Evolutionary conservation across 1,140 invertebrate genomes (phyloP).

Genomic region (Drosophila kepulauana): DNA sequence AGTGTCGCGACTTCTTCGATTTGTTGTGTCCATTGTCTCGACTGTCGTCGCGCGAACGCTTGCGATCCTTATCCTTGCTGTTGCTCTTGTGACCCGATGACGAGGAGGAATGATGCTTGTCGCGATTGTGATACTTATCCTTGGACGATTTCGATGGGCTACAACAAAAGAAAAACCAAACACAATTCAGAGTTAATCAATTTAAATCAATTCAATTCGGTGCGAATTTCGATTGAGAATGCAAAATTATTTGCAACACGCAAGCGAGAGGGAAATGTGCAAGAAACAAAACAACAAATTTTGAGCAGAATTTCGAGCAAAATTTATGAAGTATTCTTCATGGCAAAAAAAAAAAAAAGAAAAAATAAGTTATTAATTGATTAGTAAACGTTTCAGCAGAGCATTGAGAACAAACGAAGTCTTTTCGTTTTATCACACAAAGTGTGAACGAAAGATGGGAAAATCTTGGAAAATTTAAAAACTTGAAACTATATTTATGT

Average conservation of each 20-base stretch:
- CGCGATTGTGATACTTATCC: slow-evolving; percentile 83
- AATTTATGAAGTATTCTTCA: slow-evolving; percentile 46
- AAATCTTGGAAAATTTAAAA: no score
- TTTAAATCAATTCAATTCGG: background rate
- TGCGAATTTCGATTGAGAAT: slow-evolving; percentile 3
- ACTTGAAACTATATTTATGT: no score
- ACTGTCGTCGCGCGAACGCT: slow-evolving; percentile 91
- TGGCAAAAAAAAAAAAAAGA: background rate
- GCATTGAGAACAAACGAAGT: background rate
- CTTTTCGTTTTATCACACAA: no score
- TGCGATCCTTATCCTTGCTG: slow-evolving; percentile 85
- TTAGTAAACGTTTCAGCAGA: background rate
- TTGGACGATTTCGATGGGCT: slow-evolving; percentile 79
- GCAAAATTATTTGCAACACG: slow-evolving; percentile 33
- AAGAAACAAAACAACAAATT: slow-evolving; percentile 5
- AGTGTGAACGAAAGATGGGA: no score
- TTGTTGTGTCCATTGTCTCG: slow-evolving; percentile 88
- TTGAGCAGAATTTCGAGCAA: slow-evolving; percentile 37
- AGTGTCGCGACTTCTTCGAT: slow-evolving; percentile 89
- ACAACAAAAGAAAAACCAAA: slow-evolving; percentile 28
- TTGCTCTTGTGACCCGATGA: slow-evolving; percentile 74
- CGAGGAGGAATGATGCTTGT: slow-evolving; percentile 83
- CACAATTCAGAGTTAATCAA: background rate
- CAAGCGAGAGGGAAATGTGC: slow-evolving; percentile 3
- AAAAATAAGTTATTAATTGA: background rate